A percentile compares a stretch with the other conserved stretches of the same genome.
phyloP scores from a whole-genome alignment of 2,888 invertebrate genomes.

The Lymantria dispar region DNA sequence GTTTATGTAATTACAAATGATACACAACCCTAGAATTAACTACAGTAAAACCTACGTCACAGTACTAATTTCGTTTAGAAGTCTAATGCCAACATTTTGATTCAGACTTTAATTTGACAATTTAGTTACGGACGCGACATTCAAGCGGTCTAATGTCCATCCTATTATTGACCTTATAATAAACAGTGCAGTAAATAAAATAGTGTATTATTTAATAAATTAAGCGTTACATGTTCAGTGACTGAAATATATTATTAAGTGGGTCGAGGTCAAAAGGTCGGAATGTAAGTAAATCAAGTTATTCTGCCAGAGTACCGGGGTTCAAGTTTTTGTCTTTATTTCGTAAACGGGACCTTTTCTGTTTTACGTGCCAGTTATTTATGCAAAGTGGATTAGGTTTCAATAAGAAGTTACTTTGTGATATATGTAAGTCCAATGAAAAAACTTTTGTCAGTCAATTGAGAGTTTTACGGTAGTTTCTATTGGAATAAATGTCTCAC shows the following conservation, averaged over 20 bases:
- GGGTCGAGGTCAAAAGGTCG: slow-evolving; percentile 42
- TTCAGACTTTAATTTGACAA: slow-evolving; percentile 65
- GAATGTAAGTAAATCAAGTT: slow-evolving; percentile 40
- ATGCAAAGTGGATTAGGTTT: slow-evolving; percentile 20
- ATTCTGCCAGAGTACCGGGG: slow-evolving; percentile 29
- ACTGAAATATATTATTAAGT: slow-evolving; percentile 27
- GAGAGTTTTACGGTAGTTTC: neutral
- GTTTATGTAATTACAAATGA: slow-evolving; percentile 8
- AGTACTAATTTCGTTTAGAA: slow-evolving; percentile 54
- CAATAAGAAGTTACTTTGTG: slow-evolving; percentile 11
- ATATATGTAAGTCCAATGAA: slow-evolving; percentile 2
- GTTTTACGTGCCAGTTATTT: slow-evolving; percentile 19
- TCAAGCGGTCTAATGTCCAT: slow-evolving; percentile 36
- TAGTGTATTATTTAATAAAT: slow-evolving; percentile 15
- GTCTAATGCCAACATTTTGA: slow-evolving; percentile 64
- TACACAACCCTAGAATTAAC: slow-evolving; percentile 39
- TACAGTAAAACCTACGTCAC: slow-evolving; percentile 45
- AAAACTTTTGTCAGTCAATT: neutral
- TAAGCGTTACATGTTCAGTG: slow-evolving; percentile 30
- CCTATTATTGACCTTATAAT: slow-evolving; percentile 29
- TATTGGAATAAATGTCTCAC: neutral
- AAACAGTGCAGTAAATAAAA: slow-evolving; percentile 13
- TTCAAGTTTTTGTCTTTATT: slow-evolving; percentile 32
- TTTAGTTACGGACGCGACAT: slow-evolving; percentile 64
- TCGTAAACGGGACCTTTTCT: slow-evolving; percentile 27